phyloP scores from a whole-genome alignment of 1,140 invertebrate genomes.

The Atta cephalotes region DNA sequence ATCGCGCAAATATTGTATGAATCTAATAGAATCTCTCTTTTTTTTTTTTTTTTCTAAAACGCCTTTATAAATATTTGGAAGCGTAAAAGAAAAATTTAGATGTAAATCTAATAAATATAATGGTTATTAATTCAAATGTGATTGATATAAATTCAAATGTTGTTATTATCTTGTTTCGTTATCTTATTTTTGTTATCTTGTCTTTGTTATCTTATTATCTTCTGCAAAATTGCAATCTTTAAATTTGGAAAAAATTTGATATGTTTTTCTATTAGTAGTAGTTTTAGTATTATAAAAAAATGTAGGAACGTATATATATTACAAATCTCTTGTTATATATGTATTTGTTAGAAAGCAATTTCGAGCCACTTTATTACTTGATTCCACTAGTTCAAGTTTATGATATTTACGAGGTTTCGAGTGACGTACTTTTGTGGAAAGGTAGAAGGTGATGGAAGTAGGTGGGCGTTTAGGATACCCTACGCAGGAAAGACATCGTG shows the following conservation, averaged over 20 bases:
- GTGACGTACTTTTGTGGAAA: slow-evolving; percentile 63
- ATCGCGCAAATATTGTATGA: background rate
- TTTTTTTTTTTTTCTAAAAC: background rate
- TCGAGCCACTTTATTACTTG: background rate
- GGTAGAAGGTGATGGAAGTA: slow-evolving; percentile 20
- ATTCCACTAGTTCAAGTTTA: slow-evolving; percentile 32
- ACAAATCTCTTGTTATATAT: background rate
- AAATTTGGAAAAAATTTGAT: background rate
- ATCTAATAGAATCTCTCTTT: background rate
- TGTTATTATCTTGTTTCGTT: too few relatives aligned
- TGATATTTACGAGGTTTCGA: slow-evolving; percentile 35
- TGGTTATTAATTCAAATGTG: background rate
- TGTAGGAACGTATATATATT: background rate
- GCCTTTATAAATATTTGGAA: background rate
- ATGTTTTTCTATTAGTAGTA: background rate
- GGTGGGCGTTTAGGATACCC: slow-evolving; percentile 42
- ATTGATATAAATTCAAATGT: background rate
- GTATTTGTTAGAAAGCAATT: slow-evolving; percentile 18
- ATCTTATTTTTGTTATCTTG: too few relatives aligned
- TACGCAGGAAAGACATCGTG: slow-evolving; percentile 21
- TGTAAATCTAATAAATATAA: background rate
- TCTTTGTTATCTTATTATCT: background rate
- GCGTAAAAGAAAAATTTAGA: background rate
- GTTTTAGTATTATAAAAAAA: background rate
- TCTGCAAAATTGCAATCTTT: background rate